Evolutionary conservation across 2,797 vertebrate species (phyloP).

Genomic region (Neomorphus geoffroyi): DNA sequence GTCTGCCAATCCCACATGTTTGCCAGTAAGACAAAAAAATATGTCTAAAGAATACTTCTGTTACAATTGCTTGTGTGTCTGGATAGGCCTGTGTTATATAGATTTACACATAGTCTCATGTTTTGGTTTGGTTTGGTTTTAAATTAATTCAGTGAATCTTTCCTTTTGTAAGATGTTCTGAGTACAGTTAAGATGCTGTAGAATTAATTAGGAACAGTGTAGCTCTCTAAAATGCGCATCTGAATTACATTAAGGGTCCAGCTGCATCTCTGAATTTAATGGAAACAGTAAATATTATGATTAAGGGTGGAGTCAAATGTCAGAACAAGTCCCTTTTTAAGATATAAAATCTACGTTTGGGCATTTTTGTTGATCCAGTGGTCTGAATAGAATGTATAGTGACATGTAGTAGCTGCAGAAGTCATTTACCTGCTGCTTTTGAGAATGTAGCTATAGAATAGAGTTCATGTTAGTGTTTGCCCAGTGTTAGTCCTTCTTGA

Average conservation of each 20-base stretch:
- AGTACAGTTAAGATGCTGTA: conserved; percentile 29
- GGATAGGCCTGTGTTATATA: not conserved
- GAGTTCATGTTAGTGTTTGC: not conserved
- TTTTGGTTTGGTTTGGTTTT: not conserved
- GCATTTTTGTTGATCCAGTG: not conserved
- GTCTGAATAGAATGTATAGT: not conserved
- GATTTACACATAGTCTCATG: not conserved
- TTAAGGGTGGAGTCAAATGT: not conserved
- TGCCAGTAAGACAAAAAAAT: not conserved
- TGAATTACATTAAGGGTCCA: not conserved
- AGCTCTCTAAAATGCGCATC: not conserved
- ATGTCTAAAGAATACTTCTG: not conserved
- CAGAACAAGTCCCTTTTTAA: not conserved
- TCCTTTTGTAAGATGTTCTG: not conserved
- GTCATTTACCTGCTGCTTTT: not conserved
- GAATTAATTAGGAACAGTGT: conserved; percentile 26
- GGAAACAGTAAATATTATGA: not conserved
- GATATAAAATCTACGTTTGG: not conserved
- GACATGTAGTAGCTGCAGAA: not conserved
- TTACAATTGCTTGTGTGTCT: not conserved
- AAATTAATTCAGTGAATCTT: not conserved
- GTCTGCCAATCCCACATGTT: not conserved
- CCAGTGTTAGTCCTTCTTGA: not conserved
- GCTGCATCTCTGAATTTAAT: conserved; percentile 15
- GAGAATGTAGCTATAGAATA: not conserved